A percentile compares a stretch with the other conserved stretches of the same genome.
Conservation (phyloP, 2,113 vertebrate species). For the Rhabdomys dilectus region DNA sequence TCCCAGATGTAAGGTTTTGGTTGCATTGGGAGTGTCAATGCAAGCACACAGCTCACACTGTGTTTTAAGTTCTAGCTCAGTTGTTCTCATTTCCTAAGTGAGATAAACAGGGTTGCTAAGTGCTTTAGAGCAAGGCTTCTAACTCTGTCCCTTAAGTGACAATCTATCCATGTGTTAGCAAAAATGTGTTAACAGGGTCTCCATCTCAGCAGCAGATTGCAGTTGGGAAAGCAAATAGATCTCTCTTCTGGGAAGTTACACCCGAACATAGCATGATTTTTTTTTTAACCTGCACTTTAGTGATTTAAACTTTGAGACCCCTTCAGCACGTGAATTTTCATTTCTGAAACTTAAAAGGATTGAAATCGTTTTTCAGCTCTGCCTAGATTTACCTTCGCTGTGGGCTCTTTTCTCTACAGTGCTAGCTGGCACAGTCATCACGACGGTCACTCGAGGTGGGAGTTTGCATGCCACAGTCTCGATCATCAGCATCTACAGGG, state of each 20-base stretch:
- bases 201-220: neutral
- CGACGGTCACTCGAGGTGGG: conserved; percentile 88
- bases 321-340: conserved; percentile 7
- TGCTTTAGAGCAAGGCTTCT: neutral
- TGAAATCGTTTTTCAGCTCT: neutral
- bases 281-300: neutral
- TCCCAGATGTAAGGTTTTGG: no score
- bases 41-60: neutral
- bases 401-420: conserved; percentile 85
- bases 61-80: conserved; percentile 16
- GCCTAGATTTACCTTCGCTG: neutral
- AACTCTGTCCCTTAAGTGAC: neutral
- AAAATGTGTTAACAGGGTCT: neutral
- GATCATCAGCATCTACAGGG: conserved; percentile 97
- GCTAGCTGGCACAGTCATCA: conserved; percentile 95
- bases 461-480: conserved; percentile 94
- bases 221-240: neutral
- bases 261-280: neutral
- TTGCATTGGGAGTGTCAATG: neutral
- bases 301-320: neutral
- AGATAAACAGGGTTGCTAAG: neutral
- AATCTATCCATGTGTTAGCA: neutral
- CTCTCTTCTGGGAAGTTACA: neutral
- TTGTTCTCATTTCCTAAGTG: conserved; percentile 42
- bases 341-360: neutral